A percentile compares a stretch with the other conserved stretches of the same genome.
phyloP scores from a whole-genome alignment of 2,113 vertebrate genomes.

The Percopsis transmontana region DNA sequence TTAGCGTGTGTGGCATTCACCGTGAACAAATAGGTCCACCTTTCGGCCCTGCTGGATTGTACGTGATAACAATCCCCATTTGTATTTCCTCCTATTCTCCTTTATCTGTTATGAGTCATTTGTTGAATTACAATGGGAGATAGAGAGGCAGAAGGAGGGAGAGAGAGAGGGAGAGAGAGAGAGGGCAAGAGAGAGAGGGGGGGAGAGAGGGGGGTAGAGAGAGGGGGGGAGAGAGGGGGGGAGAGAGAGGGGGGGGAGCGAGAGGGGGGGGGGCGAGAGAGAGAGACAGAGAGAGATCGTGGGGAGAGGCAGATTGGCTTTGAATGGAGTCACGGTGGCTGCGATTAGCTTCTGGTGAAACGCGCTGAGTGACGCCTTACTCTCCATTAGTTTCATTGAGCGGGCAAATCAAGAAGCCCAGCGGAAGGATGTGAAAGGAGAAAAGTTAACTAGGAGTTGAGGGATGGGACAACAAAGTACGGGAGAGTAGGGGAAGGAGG shows the following conservation, averaged over 20 bases:
- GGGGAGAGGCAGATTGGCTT: too few species aligned
- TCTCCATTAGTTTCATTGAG: conserved; percentile 55
- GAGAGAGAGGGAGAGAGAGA: conserved; percentile 2
- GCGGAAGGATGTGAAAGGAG: conserved; percentile 48
- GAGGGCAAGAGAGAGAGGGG: too few species aligned
- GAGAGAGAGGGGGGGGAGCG: not conserved
- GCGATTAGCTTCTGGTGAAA: conserved; percentile 42
- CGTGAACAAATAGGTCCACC: conserved; percentile 34
- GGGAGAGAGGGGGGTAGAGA: too few species aligned
- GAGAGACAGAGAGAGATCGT: not conserved
- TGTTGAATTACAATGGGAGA: conserved; percentile 40
- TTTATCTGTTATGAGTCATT: conserved; percentile 48
- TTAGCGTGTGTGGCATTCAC: conserved; percentile 52
- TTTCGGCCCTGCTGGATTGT: conserved; percentile 31
- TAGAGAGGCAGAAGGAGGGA: conserved; percentile 1
- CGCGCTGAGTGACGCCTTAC: conserved; percentile 34
- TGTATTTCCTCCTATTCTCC: conserved; percentile 39
- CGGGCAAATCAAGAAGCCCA: conserved; percentile 48
- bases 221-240: too few species aligned
- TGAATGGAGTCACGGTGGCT: conserved; percentile 24
- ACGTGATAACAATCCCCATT: conserved; percentile 54
- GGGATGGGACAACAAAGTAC: conserved; percentile 52
- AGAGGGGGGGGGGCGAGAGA: not conserved
- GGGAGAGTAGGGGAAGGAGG: conserved; percentile 8
- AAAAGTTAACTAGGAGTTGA: conserved; percentile 47